Percentiles rank a stretch among this genome's conserved stretches.
Evolutionary conservation across 2,113 vertebrate genomes (phyloP).

Genomic region (Microtus pennsylvanicus): DNA sequence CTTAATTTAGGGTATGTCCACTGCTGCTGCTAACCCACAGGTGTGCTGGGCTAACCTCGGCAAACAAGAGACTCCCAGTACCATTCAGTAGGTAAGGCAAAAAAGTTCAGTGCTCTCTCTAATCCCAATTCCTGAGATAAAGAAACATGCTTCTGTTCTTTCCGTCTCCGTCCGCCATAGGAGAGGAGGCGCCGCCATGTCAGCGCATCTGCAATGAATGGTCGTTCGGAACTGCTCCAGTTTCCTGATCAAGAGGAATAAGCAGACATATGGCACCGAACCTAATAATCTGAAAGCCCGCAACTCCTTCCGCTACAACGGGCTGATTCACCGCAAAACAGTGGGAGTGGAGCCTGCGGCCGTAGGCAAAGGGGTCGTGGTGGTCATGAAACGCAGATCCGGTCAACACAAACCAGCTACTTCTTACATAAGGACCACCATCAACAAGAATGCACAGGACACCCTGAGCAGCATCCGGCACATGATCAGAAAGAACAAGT

Average conservation of each 20-base stretch:
- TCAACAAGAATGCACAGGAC: constrained; percentile 95
- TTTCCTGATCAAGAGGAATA: constrained; percentile 95
- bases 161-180: no score
- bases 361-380: constrained; percentile 93
- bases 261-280: constrained; percentile 94
- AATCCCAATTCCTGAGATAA: background rate
- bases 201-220: constrained; percentile 95
- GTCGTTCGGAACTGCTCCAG: constrained; percentile 94
- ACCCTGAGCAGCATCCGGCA: constrained; percentile 94
- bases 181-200: constrained; percentile 86
- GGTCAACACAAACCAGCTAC: constrained; percentile 92
- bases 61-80: background rate
- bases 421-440: constrained; percentile 92
- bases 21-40: background rate
- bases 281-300: constrained; percentile 87
- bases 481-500: constrained; percentile 95
- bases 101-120: background rate
- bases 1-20: background rate
- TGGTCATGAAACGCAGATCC: constrained; percentile 92
- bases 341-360: constrained; percentile 94
- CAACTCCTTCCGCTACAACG: constrained; percentile 95
- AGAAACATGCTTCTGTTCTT: background rate
- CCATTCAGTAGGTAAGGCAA: no score
- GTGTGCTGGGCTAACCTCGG: background rate
- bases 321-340: constrained; percentile 94